These are phyloP conservation scores for Vultur gryphus DNA, from an alignment of 2,797 vertebrate species.

Conservation along the genomic window DNA sequence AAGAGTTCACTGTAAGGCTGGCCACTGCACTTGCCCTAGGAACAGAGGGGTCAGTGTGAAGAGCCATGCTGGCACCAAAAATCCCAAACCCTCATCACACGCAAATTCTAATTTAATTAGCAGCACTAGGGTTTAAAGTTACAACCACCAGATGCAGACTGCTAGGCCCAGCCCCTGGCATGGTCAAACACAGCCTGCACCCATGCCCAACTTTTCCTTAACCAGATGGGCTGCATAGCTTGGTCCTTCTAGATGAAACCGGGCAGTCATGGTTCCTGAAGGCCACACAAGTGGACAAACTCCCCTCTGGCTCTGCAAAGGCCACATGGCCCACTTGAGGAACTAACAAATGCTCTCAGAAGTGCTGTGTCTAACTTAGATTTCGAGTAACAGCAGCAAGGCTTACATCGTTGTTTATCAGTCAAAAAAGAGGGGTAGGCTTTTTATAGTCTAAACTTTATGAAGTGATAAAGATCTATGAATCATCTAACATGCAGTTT, in stretches of 20 bases:
- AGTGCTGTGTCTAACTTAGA: not conserved
- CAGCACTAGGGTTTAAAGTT: not conserved
- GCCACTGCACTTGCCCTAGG: not conserved
- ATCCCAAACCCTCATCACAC: not conserved
- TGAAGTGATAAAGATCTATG: conserved; percentile 60
- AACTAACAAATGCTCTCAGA: not conserved
- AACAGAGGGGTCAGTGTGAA: not conserved
- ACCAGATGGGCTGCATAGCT: not conserved
- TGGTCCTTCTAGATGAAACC: not conserved
- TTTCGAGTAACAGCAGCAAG: not conserved
- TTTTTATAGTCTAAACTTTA: conserved; percentile 55
- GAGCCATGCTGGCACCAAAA: not conserved
- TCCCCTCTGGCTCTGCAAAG: not conserved
- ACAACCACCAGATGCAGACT: not conserved
- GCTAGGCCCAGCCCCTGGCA: not conserved
- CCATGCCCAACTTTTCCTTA: not conserved
- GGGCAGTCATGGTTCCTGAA: not conserved
- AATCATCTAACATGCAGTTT: conserved; percentile 51
- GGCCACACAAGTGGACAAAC: not conserved
- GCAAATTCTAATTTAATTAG: not conserved
- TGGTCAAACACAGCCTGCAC: not conserved
- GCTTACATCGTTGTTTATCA: conserved; percentile 16
- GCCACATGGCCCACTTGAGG: not conserved
- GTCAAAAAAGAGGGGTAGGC: not conserved
- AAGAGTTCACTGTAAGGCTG: not conserved